phyloP scores from a whole-genome alignment of 2,888 invertebrate genomes.

The Cosmia trapezina region DNA sequence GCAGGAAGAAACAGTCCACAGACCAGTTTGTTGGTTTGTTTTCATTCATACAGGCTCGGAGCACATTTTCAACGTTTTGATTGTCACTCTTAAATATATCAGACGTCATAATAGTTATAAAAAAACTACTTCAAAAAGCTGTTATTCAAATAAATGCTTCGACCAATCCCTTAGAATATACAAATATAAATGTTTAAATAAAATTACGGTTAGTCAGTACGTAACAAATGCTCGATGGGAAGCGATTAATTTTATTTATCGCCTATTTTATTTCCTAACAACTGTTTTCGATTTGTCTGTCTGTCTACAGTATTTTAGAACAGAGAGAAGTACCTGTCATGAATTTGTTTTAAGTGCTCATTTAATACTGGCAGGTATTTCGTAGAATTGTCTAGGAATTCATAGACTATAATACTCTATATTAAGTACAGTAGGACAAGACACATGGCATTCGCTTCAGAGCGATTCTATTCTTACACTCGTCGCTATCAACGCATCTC shows the following conservation, averaged over 20 bases:
- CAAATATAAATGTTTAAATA: conserved; percentile 13
- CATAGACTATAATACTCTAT: neutral
- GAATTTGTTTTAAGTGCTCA: conserved; percentile 30
- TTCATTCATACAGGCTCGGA: too few species aligned
- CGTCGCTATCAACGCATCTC: too few species aligned
- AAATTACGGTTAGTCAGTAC: conserved; percentile 20
- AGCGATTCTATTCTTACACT: too few species aligned
- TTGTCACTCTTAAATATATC: too few species aligned
- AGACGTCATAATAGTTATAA: too few species aligned
- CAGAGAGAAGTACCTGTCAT: conserved; percentile 11
- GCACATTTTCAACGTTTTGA: too few species aligned
- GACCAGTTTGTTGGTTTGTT: too few species aligned
- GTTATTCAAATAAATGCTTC: neutral
- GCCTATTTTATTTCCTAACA: conserved; percentile 48
- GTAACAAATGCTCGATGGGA: conserved; percentile 33
- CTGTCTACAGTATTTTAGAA: conserved; percentile 37
- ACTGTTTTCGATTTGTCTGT: conserved; percentile 51
- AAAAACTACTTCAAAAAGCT: too few species aligned
- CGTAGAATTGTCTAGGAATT: neutral
- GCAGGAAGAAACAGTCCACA: too few species aligned
- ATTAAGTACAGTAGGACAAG: too few species aligned
- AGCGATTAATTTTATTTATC: conserved; percentile 53
- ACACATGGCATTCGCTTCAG: too few species aligned
- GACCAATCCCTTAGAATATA: neutral
- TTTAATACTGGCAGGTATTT: conserved; percentile 18